Evolutionary conservation across 2,888 invertebrate species (phyloP).

Genomic region (Choristoneura rosaceana): DNA sequence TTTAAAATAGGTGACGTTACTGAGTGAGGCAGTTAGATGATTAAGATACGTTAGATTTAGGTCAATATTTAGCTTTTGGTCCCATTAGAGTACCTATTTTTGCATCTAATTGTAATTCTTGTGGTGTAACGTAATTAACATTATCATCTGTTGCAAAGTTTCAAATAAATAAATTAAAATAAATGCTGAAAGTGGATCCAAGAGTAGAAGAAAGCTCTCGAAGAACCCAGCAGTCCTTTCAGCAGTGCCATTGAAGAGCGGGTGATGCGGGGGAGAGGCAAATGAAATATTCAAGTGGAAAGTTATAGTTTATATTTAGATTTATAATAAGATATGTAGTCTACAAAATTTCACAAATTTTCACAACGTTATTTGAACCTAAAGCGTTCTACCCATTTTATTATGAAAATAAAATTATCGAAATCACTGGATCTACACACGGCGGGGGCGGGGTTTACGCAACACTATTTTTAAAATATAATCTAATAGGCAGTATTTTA

Average conservation of each 20-base stretch:
- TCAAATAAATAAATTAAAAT: neutral
- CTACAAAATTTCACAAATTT: slow-evolving; percentile 86
- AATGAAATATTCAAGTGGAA: slow-evolving; percentile 79
- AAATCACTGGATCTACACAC: slow-evolving; percentile 82
- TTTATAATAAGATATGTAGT: slow-evolving; percentile 86
- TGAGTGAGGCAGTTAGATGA: too few species aligned
- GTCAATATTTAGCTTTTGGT: too few species aligned
- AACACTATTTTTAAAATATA: slow-evolving; percentile 85
- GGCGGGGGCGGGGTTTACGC: slow-evolving; percentile 79
- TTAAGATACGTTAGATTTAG: too few species aligned
- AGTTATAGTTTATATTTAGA: slow-evolving; percentile 86
- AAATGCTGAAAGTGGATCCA: neutral
- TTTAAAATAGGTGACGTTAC: too few species aligned
- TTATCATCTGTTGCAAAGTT: neutral
- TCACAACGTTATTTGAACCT: slow-evolving; percentile 86
- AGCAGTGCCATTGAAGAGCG: too few species aligned
- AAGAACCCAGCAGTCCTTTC: too few species aligned
- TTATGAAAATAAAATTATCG: slow-evolving; percentile 85
- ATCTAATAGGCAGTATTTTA: slow-evolving; percentile 84
- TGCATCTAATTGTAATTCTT: too few species aligned
- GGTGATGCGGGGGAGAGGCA: slow-evolving; percentile 30
- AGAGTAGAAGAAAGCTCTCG: too few species aligned
- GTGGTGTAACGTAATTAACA: too few species aligned
- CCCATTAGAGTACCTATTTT: too few species aligned
- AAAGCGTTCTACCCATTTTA: slow-evolving; percentile 85